Base-by-base conservation (phyloP, 2,797 vertebrate genomes). In the Taeniopygia guttata region DNA sequence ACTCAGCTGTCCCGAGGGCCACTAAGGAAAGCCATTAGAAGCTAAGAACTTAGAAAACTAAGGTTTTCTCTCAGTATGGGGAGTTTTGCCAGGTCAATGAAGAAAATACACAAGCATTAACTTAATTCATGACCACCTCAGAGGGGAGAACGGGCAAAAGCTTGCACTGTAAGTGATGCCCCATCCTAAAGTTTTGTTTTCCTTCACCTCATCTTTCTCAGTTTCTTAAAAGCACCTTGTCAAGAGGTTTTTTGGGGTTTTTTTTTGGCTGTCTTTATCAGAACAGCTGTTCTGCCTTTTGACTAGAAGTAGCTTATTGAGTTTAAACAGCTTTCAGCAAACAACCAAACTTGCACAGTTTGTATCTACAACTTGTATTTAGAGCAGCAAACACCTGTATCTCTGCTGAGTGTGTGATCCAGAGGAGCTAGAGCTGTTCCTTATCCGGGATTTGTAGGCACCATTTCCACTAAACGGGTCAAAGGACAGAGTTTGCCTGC, bases 321-420 rank as follows among this genome's bases (percentile, higher is more conserved):
- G 5, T 52, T 63, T 63, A 85, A 80, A 55, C 16, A 0, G 15
- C 54, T 32, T 81, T 34, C 19, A 78, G 19, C 46, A 72, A 54
- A 11, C 25, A 42, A 40, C 16, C 15, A 43, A 54, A 43, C 16
- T 20, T 51, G 46, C 20, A 10, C 48, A 21, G 46, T 72, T 64
- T 72, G 29, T 43, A 25, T 51, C 6, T 48, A 9, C 30, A 46
- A 5, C 0, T 0, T 34, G 10, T 68, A 7, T 55, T 78, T 54
- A 69, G 59, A 62, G 38, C 51, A 87, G 40, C 55, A 69, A 66
- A 34, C 12, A 20, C n/a, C n/a, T 58, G 43, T 43, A 22, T 46
- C 38, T 56, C 36, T 58, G 43, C 72, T 63, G 67, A 45, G 10
- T 32, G n/a, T 72, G 74, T 70, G 43, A 38, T 36, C 30, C 40